Base-by-base conservation (phyloP, 2,888 invertebrate genomes). In the Tridacna gigas region DNA sequence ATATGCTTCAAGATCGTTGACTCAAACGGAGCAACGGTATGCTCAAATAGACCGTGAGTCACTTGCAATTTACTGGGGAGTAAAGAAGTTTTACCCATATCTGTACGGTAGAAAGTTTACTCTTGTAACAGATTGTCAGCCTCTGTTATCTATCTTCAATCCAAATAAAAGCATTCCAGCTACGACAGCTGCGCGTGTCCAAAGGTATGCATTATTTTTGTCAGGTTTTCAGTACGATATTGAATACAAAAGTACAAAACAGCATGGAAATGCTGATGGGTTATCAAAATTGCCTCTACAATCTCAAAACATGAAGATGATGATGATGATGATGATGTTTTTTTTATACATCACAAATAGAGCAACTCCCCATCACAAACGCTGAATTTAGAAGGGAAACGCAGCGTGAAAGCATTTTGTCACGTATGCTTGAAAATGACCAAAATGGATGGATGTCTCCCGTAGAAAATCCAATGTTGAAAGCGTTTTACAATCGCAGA, bases 141-240 rank as follows among this genome's bases (percentile, higher is more conserved):
- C n/a, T n/a, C n/a, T n/a, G n/a, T n/a, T n/a, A n/a, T n/a, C n/a
- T n/a, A n/a, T n/a, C n/a, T n/a, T n/a, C n/a, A n/a, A n/a, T n/a
- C n/a, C n/a, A n/a, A n/a, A n/a, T n/a, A n/a, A n/a, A n/a, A n/a
- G n/a, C n/a, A n/a, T n/a, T n/a, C n/a, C n/a, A n/a, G n/a, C n/a
- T n/a, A n/a, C n/a, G n/a, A n/a, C n/a, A n/a, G n/a, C n/a, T n/a
- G n/a, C n/a, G 37, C 80, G 92, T 20, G 83, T 94, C 11, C 90
- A 92, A 71, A 63, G 90, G 25, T 93, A 92, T 89, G 89, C 89
- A 0, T 37, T 90, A 0, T 86, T 87, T 11, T 80, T 95, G 26
- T n/a, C n/a, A n/a, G n/a, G n/a, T n/a, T n/a, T n/a, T 88, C 93
- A 3, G 92, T 94, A 93, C 83, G 79, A 84, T 9, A 91, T 94